Percentiles rank a stretch among this genome's conserved stretches.
These are phyloP conservation scores for Boleophthalmus pectinirostris DNA, from an alignment of 2,113 vertebrate genomes.

Conservation along the genomic window DNA sequence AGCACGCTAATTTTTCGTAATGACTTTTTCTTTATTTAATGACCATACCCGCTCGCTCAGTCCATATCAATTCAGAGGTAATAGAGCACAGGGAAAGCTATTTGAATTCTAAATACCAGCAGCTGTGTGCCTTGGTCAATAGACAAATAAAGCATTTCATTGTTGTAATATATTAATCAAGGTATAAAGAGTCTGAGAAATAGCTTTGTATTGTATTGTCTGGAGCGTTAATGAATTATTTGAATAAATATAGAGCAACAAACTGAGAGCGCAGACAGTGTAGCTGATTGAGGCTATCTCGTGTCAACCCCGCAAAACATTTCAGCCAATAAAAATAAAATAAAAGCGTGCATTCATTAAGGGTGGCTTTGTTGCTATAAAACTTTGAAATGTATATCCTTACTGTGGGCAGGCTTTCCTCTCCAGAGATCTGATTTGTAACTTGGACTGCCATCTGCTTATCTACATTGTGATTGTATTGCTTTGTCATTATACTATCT, in stretches of 20 bases:
- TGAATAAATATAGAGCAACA: not conserved
- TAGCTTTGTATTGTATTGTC: not conserved
- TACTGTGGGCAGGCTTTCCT: no score
- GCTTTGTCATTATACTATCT: no score
- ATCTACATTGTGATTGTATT: no score
- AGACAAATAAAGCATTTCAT: constrained; percentile 35
- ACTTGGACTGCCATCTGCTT: no score
- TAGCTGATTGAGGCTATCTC: not conserved
- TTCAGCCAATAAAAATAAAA: no score
- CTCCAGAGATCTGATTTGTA: no score
- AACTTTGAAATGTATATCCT: no score
- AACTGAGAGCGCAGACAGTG: not conserved
- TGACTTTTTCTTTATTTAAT: constrained; percentile 59
- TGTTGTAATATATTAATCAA: constrained; percentile 22
- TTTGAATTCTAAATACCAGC: constrained; percentile 51
- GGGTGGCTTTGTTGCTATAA: no score
- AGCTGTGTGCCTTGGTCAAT: constrained; percentile 20
- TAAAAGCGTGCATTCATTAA: no score
- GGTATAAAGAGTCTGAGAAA: constrained; percentile 7
- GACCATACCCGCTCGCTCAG: constrained; percentile 37
- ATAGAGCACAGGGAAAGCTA: constrained; percentile 50
- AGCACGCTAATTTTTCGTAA: constrained; percentile 55
- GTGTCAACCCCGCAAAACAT: not conserved
- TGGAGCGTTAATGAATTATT: not conserved
- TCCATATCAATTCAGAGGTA: constrained; percentile 54